These are phyloP conservation scores for Nephrotoma appendiculata DNA, from an alignment of 2,888 invertebrate genomes.

Conservation along the genomic window DNA sequence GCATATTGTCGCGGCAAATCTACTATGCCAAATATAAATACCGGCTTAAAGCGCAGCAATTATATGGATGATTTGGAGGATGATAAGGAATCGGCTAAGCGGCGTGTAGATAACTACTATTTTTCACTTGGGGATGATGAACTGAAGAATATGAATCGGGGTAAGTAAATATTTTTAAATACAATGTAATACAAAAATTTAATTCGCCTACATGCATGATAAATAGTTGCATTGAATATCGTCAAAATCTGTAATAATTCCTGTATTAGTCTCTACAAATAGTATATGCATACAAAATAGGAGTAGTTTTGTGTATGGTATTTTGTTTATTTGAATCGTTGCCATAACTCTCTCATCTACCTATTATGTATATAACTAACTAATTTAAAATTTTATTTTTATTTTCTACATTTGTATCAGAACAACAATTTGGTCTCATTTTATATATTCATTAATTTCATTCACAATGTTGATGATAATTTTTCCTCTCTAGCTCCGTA, in stretches of 20 bases:
- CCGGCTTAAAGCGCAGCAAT: not conserved
- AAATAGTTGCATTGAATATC: too few relatives aligned
- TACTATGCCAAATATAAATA: not conserved
- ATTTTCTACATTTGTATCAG: not conserved
- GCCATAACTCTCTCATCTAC: not conserved
- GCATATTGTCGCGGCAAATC: not conserved
- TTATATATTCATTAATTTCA: not conserved
- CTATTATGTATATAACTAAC: not conserved
- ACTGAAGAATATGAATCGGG: not conserved
- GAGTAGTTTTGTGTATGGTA: not conserved
- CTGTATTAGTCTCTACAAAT: too few relatives aligned
- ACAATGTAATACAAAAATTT: not conserved
- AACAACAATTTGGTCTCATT: not conserved
- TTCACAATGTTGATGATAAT: not conserved
- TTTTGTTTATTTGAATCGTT: not conserved
- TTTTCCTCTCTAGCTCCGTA: not conserved
- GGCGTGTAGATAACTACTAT: not conserved
- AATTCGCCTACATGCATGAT: too few relatives aligned
- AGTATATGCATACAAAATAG: too few relatives aligned
- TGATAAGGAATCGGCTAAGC: not conserved
- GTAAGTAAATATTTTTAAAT: not conserved
- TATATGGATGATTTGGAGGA: not conserved
- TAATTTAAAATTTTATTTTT: not conserved
- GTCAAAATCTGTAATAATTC: too few relatives aligned
- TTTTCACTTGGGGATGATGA: not conserved